Evolutionary conservation across 2,113 vertebrate genomes (phyloP).

Genomic region (Archocentrus centrarchus): DNA sequence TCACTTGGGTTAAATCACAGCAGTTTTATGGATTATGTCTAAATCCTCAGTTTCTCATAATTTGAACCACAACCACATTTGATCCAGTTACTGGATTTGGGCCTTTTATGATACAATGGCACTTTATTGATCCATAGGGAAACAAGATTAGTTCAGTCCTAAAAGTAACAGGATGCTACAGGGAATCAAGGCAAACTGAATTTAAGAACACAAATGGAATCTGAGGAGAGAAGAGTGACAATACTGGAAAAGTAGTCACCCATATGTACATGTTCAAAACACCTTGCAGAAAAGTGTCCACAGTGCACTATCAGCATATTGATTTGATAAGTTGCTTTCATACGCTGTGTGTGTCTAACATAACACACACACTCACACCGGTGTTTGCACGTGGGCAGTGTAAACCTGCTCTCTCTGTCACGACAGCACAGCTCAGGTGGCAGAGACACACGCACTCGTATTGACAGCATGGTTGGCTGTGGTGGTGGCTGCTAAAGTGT

Average conservation of each 20-base stretch:
- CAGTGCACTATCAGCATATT: background rate
- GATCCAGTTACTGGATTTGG: background rate
- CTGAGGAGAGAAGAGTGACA: background rate
- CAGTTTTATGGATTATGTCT: background rate
- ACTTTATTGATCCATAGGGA: conserved; percentile 36
- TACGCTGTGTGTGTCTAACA: background rate
- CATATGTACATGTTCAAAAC: background rate
- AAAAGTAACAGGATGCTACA: background rate
- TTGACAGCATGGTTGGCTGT: conserved; percentile 37
- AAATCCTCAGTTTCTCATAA: background rate
- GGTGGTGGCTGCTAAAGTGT: conserved; percentile 56
- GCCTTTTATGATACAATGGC: background rate
- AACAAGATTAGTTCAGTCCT: conserved; percentile 14
- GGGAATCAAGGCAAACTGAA: conserved; percentile 18
- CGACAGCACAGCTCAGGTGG: conserved; percentile 24
- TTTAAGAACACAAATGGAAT: background rate
- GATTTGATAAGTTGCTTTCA: background rate
- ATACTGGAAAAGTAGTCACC: background rate
- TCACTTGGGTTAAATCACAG: too few species aligned
- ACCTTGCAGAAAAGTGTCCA: background rate
- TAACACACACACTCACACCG: background rate
- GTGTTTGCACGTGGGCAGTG: background rate
- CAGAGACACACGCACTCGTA: background rate
- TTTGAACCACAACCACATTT: background rate
- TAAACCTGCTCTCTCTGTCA: background rate